Evolutionary conservation across 2,113 vertebrate species (phyloP).

Genomic region (Leiothrix lutea): DNA sequence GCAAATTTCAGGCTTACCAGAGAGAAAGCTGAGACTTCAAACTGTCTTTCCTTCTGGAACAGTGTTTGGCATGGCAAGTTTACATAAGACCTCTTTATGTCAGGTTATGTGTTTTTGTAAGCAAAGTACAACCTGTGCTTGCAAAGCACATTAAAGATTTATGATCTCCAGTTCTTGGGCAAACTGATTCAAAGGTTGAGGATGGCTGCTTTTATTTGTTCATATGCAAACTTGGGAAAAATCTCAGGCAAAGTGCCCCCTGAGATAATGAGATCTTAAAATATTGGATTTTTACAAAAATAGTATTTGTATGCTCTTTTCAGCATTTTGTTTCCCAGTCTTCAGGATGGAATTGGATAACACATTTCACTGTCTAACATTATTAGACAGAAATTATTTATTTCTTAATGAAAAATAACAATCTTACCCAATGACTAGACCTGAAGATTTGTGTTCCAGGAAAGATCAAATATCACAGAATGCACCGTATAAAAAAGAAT

Average conservation of each 20-base stretch:
- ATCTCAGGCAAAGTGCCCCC: neutral
- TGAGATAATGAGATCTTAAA: neutral
- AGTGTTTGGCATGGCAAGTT: neutral
- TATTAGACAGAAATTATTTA: neutral
- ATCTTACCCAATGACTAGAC: neutral
- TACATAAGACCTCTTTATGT: neutral
- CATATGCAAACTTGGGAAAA: neutral
- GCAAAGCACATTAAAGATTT: neutral
- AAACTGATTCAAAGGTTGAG: neutral
- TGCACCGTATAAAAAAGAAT: neutral
- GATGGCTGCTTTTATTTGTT: neutral
- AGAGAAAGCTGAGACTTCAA: neutral
- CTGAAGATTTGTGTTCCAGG: neutral
- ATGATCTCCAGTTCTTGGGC: neutral
- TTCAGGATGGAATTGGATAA: neutral
- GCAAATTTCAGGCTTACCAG: neutral
- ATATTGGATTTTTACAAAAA: neutral
- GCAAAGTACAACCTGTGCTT: neutral
- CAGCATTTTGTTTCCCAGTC: neutral
- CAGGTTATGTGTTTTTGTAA: neutral
- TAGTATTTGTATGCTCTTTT: neutral
- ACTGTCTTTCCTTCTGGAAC: neutral
- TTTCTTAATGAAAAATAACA: neutral
- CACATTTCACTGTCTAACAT: neutral
- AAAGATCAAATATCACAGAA: neutral